phyloP scores from a whole-genome alignment of 2,113 vertebrate species.

The Holacanthus passer region DNA sequence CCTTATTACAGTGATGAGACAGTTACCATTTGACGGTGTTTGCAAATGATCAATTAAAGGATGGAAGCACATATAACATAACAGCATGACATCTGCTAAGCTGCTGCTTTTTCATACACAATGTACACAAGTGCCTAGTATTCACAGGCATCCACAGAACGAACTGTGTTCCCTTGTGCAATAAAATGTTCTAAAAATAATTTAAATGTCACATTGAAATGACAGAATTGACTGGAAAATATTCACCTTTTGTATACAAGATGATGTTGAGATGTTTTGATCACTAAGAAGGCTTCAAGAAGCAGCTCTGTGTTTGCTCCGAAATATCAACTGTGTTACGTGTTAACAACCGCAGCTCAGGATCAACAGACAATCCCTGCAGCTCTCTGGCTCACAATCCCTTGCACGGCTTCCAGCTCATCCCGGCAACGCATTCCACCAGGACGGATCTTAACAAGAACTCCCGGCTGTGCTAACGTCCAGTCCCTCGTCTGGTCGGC shows the following conservation, averaged over 20 bases:
- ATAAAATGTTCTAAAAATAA: background rate
- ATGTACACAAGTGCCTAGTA: background rate
- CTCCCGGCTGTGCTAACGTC: background rate
- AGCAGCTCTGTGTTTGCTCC: conserved; percentile 1
- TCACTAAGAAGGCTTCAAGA: background rate
- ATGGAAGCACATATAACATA: background rate
- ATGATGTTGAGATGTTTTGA: background rate
- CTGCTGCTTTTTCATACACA: background rate
- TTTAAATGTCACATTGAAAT: too few species aligned
- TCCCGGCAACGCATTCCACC: conserved; percentile 20
- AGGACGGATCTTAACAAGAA: conserved; percentile 36
- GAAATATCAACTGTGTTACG: background rate
- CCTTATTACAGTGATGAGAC: background rate
- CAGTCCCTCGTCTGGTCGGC: conserved; percentile 43
- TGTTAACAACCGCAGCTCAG: conserved; percentile 2
- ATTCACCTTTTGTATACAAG: background rate
- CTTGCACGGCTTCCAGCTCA: conserved; percentile 12
- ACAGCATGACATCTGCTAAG: too few species aligned
- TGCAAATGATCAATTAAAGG: background rate
- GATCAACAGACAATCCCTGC: conserved; percentile 12
- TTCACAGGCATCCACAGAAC: background rate
- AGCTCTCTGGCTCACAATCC: conserved; percentile 12
- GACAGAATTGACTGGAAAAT: background rate
- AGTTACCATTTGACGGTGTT: background rate
- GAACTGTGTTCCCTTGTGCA: too few species aligned